Conservation (phyloP, 2,888 invertebrate genomes). For the Griposia aprilina region DNA sequence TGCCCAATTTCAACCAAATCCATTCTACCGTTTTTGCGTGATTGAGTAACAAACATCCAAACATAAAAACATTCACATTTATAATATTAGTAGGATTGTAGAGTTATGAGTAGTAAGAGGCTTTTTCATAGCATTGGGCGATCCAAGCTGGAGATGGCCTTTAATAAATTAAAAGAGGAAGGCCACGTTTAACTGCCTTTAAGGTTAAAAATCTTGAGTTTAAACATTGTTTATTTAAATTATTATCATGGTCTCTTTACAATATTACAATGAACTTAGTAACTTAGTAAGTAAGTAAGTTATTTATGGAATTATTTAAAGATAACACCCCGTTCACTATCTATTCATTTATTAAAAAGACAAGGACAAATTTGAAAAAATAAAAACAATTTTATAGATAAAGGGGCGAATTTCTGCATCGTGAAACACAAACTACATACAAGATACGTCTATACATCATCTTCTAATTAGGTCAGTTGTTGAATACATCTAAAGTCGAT, state of each 20-base stretch:
- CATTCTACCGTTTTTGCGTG: too few species aligned
- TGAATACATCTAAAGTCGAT: constrained; percentile 3
- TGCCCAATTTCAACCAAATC: too few species aligned
- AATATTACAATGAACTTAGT: too few species aligned
- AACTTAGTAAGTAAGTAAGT: too few species aligned
- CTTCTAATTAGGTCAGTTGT: constrained; percentile 14
- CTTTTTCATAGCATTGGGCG: not conserved
- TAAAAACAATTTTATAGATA: not conserved
- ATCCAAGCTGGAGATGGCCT: not conserved
- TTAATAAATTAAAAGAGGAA: not conserved
- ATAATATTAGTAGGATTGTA: too few species aligned
- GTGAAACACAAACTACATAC: not conserved
- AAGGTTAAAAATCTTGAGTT: not conserved
- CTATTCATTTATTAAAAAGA: not conserved
- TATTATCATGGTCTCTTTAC: not conserved
- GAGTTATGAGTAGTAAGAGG: too few species aligned
- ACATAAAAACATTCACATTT: too few species aligned
- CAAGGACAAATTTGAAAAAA: not conserved
- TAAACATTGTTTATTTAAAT: not conserved
- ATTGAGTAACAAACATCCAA: too few species aligned
- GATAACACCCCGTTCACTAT: not conserved
- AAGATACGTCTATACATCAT: constrained; percentile 1
- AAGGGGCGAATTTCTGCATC: not conserved
- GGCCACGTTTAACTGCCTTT: too few species aligned
- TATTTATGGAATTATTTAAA: not conserved